Evolutionary conservation across 2,113 vertebrate genomes (phyloP), one percentile per base, ranked within the genome.

Genomic region (Nothoprocta perdicaria): DNA sequence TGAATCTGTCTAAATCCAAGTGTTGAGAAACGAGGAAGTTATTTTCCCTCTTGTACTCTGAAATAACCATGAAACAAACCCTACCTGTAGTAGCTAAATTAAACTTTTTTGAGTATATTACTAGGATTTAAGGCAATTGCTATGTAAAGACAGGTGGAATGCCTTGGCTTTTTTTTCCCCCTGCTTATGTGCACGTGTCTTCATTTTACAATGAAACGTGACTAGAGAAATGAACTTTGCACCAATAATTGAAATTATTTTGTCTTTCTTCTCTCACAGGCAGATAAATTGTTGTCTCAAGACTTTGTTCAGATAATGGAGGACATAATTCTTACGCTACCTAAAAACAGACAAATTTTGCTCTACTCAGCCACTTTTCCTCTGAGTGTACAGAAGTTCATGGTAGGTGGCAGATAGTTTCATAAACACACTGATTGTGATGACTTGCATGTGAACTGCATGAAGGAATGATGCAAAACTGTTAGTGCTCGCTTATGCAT

Each of bases 251-350:
- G 52, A 69, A 69, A 68, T 86, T 88, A 7, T 62, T 88, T 23
- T 55, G 72, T 43, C 29, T 84, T 77, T 40, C 26, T 88, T 48
- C 66, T 92, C 50, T 74, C 95, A 15, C 97, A 99, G 99, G 99
- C 99, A 77, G 99, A 99, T 97, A 99, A 99, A 93, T 98, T 99
- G 89, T 97, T 99, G 94, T 99, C 99, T 95, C 99, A 99, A 97
- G 99, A 99, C 98, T 99, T 99, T 97, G 98, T 99, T 95, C 98
- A 98, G 94, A 99, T 99, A 99, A 99, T 99, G 99, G 99, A 99
- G 95, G 99, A 99, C 95, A 98, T 99, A 87, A 98, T 99, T 97
- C 98, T 99, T 96, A 99, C 98, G 90, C 97, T 99, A 97, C 96
- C 98, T 97, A 99, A 99, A 97, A 99, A 99, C 95, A 99, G 99